A percentile compares a stretch with the other conserved stretches of the same genome.
Evolutionary conservation across 2,888 invertebrate genomes (phyloP).

Genomic region (Chymomyza procnemis): DNA sequence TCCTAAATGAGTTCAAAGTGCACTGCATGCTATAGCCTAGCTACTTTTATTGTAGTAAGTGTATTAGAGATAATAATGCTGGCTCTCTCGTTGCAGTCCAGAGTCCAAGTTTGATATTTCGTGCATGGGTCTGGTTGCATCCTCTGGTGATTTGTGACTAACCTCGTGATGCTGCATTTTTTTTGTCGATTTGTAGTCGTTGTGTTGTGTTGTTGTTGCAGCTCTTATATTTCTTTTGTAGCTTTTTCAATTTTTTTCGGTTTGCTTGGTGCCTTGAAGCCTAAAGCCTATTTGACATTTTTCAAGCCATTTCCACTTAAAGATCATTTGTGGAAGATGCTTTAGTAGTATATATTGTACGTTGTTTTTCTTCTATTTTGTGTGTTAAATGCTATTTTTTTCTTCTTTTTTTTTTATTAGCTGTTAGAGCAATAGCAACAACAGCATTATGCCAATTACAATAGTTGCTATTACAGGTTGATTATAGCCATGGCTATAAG

Average conservation of each 20-base stretch:
- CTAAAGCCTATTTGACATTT: slow-evolving; percentile 67
- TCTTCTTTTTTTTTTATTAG: no score
- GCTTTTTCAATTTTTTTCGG: slow-evolving; percentile 23
- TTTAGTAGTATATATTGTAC: no score
- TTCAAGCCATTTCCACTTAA: slow-evolving; percentile 62
- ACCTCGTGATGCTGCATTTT: slow-evolving; percentile 64
- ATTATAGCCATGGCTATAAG: slow-evolving; percentile 44
- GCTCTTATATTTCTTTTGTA: slow-evolving; percentile 26
- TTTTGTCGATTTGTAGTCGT: slow-evolving; percentile 19
- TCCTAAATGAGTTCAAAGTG: no score
- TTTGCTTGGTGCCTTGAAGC: slow-evolving; percentile 35
- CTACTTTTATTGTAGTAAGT: no score
- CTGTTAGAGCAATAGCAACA: slow-evolving; percentile 23
- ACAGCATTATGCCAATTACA: slow-evolving; percentile 64
- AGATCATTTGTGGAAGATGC: slow-evolving; percentile 44
- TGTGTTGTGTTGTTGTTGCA: no score
- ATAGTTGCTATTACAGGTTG: slow-evolving; percentile 71
- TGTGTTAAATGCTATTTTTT: slow-evolving; percentile 2
- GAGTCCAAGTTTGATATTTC: slow-evolving; percentile 17
- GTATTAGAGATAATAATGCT: neutral
- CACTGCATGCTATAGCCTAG: no score
- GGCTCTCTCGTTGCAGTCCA: slow-evolving; percentile 30
- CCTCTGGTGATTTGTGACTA: slow-evolving; percentile 50
- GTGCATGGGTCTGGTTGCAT: slow-evolving; percentile 30
- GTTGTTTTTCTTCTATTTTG: neutral